Evolutionary conservation across 1,140 invertebrate species (phyloP), one percentile per base, ranked within the genome.

Genomic region (Eupeodes corollae): DNA sequence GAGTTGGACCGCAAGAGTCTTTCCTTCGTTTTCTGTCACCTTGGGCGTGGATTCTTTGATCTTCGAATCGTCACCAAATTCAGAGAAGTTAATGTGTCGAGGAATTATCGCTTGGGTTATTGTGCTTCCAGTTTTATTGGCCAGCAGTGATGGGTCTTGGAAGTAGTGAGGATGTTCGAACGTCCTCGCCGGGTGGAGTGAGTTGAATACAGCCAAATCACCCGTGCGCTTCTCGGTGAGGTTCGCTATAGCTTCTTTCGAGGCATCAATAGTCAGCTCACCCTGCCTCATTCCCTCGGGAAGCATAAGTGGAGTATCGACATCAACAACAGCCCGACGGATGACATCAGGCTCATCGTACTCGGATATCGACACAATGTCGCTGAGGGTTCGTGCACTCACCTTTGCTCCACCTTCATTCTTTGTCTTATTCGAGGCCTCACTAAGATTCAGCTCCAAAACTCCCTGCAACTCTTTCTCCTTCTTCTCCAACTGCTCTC

Each of bases 361-460:
- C 46, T 83, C 80, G 0, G 80, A 80, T 63, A 83, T 79, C 1
- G 80, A 83, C 3, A 82, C 65, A 43, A 84, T 82, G 51, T 83
- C 82, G 55, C 79, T 82, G 0, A 84, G 63, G 0, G 80, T 82
- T 21, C 79, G 68, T 2, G 76, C 80, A 35, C 79, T 75, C 53
- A 61, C 54, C 55, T 70, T 75, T 56, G 57, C 63, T 62, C 60
- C 67, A 32, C 47, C 68, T 50, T 46, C 67, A 47, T 59, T 54
- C 37, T 61, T 59, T 61, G 31, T 43, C 16, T 52, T 46, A 37
- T 16, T 45, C 2, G 52, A 54, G 1, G 14, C 30, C 13, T 47
- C 53, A 13, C 53, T 63, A 2, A n/a, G 42, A 32, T 66, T 45
- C 12, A 39, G 10, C 3, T 40, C 57, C 42, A 55, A 50, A 0